Base-by-base conservation (phyloP, 2,888 invertebrate species). In the Autographa gamma region DNA sequence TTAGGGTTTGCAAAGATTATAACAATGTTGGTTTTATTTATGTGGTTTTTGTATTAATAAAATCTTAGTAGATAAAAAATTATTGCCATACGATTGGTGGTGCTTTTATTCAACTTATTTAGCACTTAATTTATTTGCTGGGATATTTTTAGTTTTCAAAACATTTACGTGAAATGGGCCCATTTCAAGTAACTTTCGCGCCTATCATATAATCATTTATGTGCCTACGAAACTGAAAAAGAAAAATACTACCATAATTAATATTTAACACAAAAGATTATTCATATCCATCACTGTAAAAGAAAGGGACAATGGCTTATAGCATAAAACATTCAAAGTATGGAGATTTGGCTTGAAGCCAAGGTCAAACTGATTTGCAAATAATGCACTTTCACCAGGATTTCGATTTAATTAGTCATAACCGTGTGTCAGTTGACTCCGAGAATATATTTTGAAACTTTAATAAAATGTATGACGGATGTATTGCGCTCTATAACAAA, bases 331-430 rank as follows among this genome's bases (percentile, higher is more conserved):
- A 60, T 25, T 58, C 62, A 25, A 48, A 43, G n/a, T 69, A 65
- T 58, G 71, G 73, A 63, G 69, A 63, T 73, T 76, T 85, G 87
- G 87, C 87, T 76, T 60, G 25, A 11, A 56, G 80, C 85, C 87
- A 86, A 85, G 83, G 81, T 77, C 79, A 76, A 78, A 73, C 69
- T 76, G 69, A 76, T 77, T 76, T 79, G 76, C 77, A 81, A 81
- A 80, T 74, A 78, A 74, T 74, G 74, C 73, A 83, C 89, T 89
- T 88, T 89, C 89, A 85, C 88, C 84, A 80, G 82, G 83, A 87
- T 87, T 86, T 86, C 67, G 61, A 67, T 72, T 48, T 54, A 69
- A 60, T 75, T 78, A 77, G 71, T 80, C 75, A 80, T 64, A 71
- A 62, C 8, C 18, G 25, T 83, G 79, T 78, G 80, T 83, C 81